Conservation (phyloP, 2,113 vertebrate species). For the Spermophilus dauricus region DNA sequence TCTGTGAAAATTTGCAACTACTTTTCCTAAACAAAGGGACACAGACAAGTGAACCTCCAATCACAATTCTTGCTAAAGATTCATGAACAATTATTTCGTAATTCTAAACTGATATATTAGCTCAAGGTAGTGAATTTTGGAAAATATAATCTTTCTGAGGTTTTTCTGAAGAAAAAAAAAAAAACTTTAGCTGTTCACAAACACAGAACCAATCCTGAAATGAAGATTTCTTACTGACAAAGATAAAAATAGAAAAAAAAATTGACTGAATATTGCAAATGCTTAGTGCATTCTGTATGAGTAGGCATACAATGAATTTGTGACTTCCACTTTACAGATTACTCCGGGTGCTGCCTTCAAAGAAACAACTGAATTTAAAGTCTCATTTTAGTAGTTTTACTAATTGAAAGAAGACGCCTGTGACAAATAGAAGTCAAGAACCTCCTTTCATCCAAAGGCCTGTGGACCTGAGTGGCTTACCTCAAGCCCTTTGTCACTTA, state of each 20-base stretch:
- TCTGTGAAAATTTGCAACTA: not conserved
- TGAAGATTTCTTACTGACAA: constrained; percentile 5
- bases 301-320: constrained; percentile 14
- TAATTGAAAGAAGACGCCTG: constrained; percentile 21
- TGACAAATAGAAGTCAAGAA: not conserved
- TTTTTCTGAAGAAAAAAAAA: not conserved
- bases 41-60: not conserved
- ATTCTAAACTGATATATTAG: not conserved
- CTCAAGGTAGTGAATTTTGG: not conserved
- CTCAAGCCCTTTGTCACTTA: not conserved
- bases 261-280: constrained; percentile 40
- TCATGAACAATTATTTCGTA: not conserved
- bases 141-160: not conserved
- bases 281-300: constrained; percentile 7
- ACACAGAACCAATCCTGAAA: constrained; percentile 2
- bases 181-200: not conserved
- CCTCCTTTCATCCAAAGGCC: not conserved
- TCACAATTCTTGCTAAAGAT: not conserved
- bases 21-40: not conserved
- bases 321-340: not conserved
- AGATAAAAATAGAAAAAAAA: constrained; percentile 46
- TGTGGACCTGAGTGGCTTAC: not conserved
- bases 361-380: not conserved
- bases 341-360: constrained; percentile 1
- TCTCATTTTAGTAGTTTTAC: constrained; percentile 4